These are phyloP conservation scores for Trididemnum miniatum DNA, from an alignment of 23 tunicate species.

Conservation along the genomic window DNA sequence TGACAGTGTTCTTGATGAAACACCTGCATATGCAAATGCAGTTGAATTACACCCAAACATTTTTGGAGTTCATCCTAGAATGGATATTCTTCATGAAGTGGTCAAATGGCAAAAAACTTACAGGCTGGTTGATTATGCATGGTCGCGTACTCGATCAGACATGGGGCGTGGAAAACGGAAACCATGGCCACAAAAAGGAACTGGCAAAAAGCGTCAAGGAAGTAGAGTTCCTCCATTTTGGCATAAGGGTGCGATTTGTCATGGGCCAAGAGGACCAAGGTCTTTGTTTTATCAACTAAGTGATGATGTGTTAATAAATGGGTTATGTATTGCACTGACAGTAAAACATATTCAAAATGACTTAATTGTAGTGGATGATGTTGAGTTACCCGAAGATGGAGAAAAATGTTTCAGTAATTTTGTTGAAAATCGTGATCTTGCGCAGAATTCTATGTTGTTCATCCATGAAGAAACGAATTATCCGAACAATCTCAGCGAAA, in stretches of 20 bases:
- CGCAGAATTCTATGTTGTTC: slow-evolving; percentile 43
- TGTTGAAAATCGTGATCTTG: slow-evolving; percentile 34
- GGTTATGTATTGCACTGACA: slow-evolving; percentile 60
- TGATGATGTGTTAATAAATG: slow-evolving; percentile 32
- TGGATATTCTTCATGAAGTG: slow-evolving; percentile 72
- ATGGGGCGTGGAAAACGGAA: slow-evolving; percentile 76
- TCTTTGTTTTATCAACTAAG: slow-evolving; percentile 52
- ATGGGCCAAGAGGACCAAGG: slow-evolving; percentile 90
- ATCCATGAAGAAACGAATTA: slow-evolving; percentile 40
- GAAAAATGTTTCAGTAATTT: background rate
- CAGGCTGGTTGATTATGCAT: slow-evolving; percentile 76
- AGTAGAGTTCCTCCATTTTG: slow-evolving; percentile 60
- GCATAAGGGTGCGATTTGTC: slow-evolving; percentile 82
- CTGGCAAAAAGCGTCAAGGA: slow-evolving; percentile 76
- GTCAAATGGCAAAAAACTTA: slow-evolving; percentile 76
- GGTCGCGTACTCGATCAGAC: slow-evolving; percentile 77
- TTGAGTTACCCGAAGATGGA: slow-evolving; percentile 33
- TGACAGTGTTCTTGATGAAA: slow-evolving; percentile 25
- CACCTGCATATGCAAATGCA: slow-evolving; percentile 9
- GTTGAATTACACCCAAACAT: slow-evolving; percentile 64
- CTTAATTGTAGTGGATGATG: slow-evolving; percentile 40
- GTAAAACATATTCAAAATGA: slow-evolving; percentile 65
- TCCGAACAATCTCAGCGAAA: slow-evolving; percentile 30
- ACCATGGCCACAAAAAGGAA: slow-evolving; percentile 92
- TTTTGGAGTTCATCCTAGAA: slow-evolving; percentile 76